Percentiles rank a stretch among this genome's conserved stretches.
Conservation (phyloP, 2,113 vertebrate species). For the Collichthys lucidus region DNA sequence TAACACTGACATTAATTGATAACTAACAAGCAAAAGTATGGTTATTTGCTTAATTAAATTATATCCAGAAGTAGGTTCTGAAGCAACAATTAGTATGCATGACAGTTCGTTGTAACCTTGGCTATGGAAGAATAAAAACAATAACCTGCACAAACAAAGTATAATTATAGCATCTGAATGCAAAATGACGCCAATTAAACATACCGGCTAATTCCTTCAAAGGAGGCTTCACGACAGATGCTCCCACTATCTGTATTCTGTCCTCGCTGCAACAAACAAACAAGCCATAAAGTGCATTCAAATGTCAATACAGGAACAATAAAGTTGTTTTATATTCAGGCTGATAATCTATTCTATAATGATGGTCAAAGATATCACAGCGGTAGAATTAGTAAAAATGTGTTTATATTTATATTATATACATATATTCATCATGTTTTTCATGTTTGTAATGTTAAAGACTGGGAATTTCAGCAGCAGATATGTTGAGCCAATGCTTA, state of each 20-base stretch:
- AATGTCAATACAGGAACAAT: neutral
- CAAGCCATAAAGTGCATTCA: slow-evolving; percentile 3
- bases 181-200: slow-evolving; percentile 76
- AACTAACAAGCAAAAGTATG: slow-evolving; percentile 31
- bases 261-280: slow-evolving; percentile 82
- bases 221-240: slow-evolving; percentile 90
- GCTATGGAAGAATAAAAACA: slow-evolving; percentile 29
- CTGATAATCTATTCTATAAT: neutral
- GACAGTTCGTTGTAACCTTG: slow-evolving; percentile 29
- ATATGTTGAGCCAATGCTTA: neutral
- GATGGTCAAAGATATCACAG: too few relatives aligned
- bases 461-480: neutral
- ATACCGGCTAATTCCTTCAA: slow-evolving; percentile 95
- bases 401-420: too few relatives aligned
- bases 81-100: slow-evolving; percentile 29
- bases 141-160: slow-evolving; percentile 45
- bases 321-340: neutral
- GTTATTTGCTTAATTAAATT: slow-evolving; percentile 26
- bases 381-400: too few relatives aligned
- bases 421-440: too few relatives aligned
- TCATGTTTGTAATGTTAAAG: too few relatives aligned
- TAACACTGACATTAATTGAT: slow-evolving; percentile 19
- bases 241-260: slow-evolving; percentile 94
- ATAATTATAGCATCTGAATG: slow-evolving; percentile 42
- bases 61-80: slow-evolving; percentile 49